Evolutionary conservation across 2,888 invertebrate species (phyloP).

Genomic region (Colostygia pectinataria): DNA sequence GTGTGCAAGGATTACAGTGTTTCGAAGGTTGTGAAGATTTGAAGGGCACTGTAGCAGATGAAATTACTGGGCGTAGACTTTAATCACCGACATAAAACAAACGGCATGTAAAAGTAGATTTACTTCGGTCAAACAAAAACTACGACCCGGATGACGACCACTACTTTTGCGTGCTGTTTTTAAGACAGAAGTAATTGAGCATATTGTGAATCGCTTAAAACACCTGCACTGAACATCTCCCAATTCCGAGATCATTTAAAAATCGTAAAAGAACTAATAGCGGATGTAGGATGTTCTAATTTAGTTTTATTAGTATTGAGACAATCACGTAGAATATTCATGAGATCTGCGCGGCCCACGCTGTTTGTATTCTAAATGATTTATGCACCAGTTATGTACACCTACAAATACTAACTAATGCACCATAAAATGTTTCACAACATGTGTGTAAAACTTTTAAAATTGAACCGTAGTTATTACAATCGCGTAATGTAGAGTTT

Average conservation of each 20-base stretch:
- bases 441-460: conserved; percentile 15
- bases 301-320: conserved; percentile 54
- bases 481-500: neutral
- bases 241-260: conserved; percentile 44
- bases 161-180: too few relatives aligned
- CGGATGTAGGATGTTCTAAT: conserved; percentile 59
- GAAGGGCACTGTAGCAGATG: too few relatives aligned
- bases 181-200: too few relatives aligned
- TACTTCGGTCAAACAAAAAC: too few relatives aligned
- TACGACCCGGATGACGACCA: too few relatives aligned
- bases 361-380: conserved; percentile 22
- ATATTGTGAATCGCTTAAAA: neutral
- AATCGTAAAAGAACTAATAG: conserved; percentile 57
- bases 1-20: too few relatives aligned
- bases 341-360: conserved; percentile 42
- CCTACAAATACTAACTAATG: conserved; percentile 24
- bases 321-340: conserved; percentile 56
- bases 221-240: conserved; percentile 20
- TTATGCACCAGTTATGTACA: conserved; percentile 24
- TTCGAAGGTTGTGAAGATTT: too few relatives aligned
- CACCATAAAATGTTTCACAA: conserved; percentile 25
- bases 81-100: too few relatives aligned
- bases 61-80: too few relatives aligned
- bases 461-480: conserved; percentile 5
- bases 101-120: too few relatives aligned